Percentiles rank a stretch among this genome's conserved stretches.
Conservation (phyloP, 2,797 vertebrate genomes). For the Chelidonichthys spinosus region DNA sequence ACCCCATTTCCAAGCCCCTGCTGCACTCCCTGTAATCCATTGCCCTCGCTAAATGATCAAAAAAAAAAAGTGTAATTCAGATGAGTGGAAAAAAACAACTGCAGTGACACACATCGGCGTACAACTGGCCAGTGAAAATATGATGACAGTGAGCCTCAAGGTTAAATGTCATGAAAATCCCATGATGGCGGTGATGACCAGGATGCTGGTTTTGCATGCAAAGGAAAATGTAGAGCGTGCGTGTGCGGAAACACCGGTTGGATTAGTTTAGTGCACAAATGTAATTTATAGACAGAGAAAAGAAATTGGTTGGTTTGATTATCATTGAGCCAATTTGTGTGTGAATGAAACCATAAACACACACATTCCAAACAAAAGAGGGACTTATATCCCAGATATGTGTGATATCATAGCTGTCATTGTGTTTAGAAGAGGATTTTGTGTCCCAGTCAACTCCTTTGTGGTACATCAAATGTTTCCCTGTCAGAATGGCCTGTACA, state of each 20-base stretch:
- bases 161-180: conserved; percentile 76
- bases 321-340: background rate
- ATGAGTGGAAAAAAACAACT: conserved; percentile 72
- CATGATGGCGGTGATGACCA: conserved; percentile 61
- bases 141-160: conserved; percentile 75
- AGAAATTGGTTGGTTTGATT: conserved; percentile 9
- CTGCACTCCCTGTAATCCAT: conserved; percentile 79
- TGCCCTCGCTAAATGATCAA: conserved; percentile 70
- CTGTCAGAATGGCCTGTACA: conserved; percentile 6
- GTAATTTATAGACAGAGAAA: conserved; percentile 1
- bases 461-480: conserved; percentile 18
- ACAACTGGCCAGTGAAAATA: conserved; percentile 71
- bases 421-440: conserved; percentile 52
- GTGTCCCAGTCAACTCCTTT: conserved; percentile 27
- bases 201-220: conserved; percentile 39
- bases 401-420: conserved; percentile 31
- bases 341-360: background rate
- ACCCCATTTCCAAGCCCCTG: conserved; percentile 79
- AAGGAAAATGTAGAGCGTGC: conserved; percentile 28
- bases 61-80: conserved; percentile 79
- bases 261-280: conserved; percentile 37
- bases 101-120: conserved; percentile 69
- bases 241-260: conserved; percentile 29
- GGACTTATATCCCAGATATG: conserved; percentile 36
- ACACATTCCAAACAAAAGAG: conserved; percentile 38